Conservation (phyloP, 2,113 vertebrate species). For the Odocoileus hemionus region DNA sequence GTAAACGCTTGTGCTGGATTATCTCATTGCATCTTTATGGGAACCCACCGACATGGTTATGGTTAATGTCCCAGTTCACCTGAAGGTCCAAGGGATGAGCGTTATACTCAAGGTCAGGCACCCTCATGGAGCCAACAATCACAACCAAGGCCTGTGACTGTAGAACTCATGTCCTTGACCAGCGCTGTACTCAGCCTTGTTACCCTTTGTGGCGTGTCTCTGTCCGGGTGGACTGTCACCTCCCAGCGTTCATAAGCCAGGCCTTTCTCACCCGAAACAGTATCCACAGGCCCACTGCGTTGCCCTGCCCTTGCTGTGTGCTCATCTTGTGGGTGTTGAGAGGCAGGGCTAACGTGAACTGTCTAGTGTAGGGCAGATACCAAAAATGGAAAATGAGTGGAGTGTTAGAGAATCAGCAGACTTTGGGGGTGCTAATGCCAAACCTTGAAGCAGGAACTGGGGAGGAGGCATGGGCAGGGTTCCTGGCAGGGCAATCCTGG, state of each 20-base stretch:
- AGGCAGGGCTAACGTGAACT: not conserved
- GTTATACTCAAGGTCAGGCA: not conserved
- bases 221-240: not conserved
- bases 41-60: not conserved
- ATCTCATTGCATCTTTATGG: not conserved
- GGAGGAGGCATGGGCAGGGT: not conserved
- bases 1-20: not conserved
- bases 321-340: not conserved
- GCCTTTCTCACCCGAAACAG: not conserved
- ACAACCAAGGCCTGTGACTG: not conserved
- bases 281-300: accelerated
- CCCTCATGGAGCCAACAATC: not conserved
- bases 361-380: not conserved
- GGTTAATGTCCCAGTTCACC: not conserved
- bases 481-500: not conserved
- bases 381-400: not conserved
- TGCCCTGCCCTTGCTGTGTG: accelerated
- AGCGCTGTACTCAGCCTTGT: not conserved
- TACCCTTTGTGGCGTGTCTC: not conserved
- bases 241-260: not conserved
- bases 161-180: not conserved
- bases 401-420: not conserved
- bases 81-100: not conserved
- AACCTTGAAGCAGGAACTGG: not conserved
- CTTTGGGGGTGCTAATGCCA: not conserved